Conservation (phyloP, 2,888 invertebrate genomes). For the Aplocera efformata region DNA sequence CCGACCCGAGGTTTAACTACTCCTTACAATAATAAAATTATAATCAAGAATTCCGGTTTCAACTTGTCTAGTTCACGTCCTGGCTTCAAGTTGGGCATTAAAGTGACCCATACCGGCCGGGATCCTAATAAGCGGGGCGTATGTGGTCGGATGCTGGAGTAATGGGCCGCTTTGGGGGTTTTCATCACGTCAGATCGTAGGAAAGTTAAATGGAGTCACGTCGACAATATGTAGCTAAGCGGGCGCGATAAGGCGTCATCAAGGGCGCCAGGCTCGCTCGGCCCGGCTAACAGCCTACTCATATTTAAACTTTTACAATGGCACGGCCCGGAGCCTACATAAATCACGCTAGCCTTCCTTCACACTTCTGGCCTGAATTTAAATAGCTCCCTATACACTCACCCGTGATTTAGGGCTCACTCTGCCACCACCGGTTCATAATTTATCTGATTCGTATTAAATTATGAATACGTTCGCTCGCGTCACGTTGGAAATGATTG, state of each 20-base stretch:
- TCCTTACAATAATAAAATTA: constrained; percentile 27
- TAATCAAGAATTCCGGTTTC: constrained; percentile 27
- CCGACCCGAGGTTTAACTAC: constrained; percentile 21
- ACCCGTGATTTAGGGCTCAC: constrained; percentile 60
- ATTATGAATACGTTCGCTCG: constrained; percentile 29
- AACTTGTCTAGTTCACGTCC: constrained; percentile 25
- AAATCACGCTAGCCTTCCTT: constrained; percentile 67
- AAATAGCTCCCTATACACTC: constrained; percentile 65
- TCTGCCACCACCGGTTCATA: constrained; percentile 42
- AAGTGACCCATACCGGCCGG: constrained; percentile 31
- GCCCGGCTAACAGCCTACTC: constrained; percentile 41
- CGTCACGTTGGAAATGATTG: constrained; percentile 21
- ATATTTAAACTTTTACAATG: constrained; percentile 73
- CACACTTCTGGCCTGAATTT: constrained; percentile 70
- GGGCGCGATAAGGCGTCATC: constrained; percentile 24
- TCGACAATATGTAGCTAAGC: constrained; percentile 32
- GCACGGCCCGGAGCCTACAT: constrained; percentile 54
- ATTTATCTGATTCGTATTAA: constrained; percentile 40
- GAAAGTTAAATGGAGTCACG: constrained; percentile 47
- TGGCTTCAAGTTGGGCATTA: constrained; percentile 29
- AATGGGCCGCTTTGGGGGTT: constrained; percentile 33
- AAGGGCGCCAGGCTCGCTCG: constrained; percentile 9
- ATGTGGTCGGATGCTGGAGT: constrained; percentile 28
- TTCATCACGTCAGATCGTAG: constrained; percentile 39
- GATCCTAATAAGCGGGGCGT: constrained; percentile 30